Evolutionary conservation across 2,888 invertebrate genomes (phyloP).

Genomic region (Rotaria socialis): DNA sequence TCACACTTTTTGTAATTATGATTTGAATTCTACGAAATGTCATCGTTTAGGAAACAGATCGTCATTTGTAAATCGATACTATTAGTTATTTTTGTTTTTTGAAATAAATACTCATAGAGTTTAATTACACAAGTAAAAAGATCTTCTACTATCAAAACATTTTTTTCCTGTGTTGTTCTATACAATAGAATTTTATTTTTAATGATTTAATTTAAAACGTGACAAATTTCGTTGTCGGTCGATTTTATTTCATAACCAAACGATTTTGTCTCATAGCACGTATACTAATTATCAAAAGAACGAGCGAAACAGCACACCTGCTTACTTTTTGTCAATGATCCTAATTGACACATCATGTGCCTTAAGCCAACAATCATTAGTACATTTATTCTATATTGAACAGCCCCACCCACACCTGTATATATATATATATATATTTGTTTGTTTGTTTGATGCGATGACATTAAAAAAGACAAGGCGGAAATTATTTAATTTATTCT

Average conservation of each 20-base stretch:
- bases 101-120: no score
- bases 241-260: constrained; percentile 32
- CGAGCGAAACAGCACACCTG: constrained; percentile 16
- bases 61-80: no score
- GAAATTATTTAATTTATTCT: constrained; percentile 16
- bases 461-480: neutral
- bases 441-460: constrained; percentile 16
- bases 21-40: no score
- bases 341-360: constrained; percentile 29
- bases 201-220: constrained; percentile 25
- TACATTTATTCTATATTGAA: constrained; percentile 5
- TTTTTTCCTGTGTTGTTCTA: neutral
- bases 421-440: neutral
- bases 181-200: constrained; percentile 7
- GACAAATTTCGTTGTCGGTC: neutral
- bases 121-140: neutral
- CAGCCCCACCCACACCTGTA: constrained; percentile 16
- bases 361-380: constrained; percentile 32
- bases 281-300: constrained; percentile 32
- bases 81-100: no score
- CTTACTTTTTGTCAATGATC: constrained; percentile 26
- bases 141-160: neutral
- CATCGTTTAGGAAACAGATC: no score
- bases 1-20: no score
- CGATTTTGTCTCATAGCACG: neutral